These are phyloP conservation scores for Labeo calbasu DNA, from an alignment of 2,797 vertebrate species.

Conservation along the genomic window DNA sequence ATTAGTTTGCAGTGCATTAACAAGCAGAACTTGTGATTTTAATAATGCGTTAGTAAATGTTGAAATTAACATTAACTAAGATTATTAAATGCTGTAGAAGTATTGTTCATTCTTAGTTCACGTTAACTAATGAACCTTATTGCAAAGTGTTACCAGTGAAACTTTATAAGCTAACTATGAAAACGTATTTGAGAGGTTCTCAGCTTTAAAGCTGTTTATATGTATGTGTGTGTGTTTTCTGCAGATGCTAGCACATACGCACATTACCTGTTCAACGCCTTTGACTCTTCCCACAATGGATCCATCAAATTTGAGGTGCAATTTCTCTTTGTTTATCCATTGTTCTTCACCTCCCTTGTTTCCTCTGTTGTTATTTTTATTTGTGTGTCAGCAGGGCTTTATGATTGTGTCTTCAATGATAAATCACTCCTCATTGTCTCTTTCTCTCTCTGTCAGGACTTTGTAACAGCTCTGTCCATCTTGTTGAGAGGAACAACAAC, in stretches of 20 bases:
- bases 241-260: constrained; percentile 95
- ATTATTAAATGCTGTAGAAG: not conserved
- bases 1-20: too few relatives aligned
- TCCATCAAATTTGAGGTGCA: constrained; percentile 97
- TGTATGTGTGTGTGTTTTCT: constrained; percentile 54
- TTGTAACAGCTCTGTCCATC: constrained; percentile 92
- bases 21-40: too few relatives aligned
- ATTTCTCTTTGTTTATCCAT: not conserved
- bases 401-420: not conserved
- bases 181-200: not conserved
- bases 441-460: constrained; percentile 80
- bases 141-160: not conserved
- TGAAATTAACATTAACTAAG: not conserved
- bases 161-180: not conserved
- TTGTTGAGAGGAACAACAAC: constrained; percentile 90
- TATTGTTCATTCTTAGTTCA: not conserved
- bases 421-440: not conserved
- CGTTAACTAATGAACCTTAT: not conserved
- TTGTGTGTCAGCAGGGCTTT: not conserved
- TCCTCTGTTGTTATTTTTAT: not conserved
- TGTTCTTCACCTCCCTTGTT: not conserved
- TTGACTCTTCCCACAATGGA: constrained; percentile 90
- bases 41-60: not conserved
- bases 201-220: not conserved
- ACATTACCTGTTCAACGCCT: constrained; percentile 98